Evolutionary conservation across 2,113 vertebrate species (phyloP).

Genomic region (Ceyx cyanopectus): DNA sequence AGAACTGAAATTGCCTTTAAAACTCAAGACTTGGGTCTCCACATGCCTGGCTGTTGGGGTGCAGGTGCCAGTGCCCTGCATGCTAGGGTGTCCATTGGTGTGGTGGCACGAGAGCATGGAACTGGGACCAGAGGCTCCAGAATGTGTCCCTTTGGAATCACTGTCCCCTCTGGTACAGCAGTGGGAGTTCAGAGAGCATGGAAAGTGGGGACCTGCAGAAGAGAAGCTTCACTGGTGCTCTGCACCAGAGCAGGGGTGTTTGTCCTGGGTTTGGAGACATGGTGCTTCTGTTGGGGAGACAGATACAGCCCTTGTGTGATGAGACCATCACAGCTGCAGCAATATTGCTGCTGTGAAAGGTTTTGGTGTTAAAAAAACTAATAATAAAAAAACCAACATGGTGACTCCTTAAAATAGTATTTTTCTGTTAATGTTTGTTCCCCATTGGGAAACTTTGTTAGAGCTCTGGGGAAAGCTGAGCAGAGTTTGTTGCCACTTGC

Average conservation of each 20-base stretch:
- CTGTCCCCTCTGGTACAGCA: rapidly evolving
- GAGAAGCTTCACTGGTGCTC: neutral
- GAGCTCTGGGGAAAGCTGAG: neutral
- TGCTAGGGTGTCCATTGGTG: rapidly evolving
- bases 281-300: rapidly evolving
- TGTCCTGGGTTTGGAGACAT: neutral
- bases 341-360: neutral
- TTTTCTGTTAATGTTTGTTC: neutral
- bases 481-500: no score
- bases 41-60: rapidly evolving
- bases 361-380: neutral
- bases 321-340: neutral
- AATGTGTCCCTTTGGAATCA: neutral
- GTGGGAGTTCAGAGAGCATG: neutral
- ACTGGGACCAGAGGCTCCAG: neutral
- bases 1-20: neutral
- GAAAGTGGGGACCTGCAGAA: neutral
- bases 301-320: rapidly evolving
- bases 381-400: rapidly evolving
- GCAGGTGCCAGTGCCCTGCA: no score
- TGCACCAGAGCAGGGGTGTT: rapidly evolving
- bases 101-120: neutral
- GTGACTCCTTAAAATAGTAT: neutral
- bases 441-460: neutral
- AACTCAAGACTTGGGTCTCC: neutral